phyloP scores from a whole-genome alignment of 2,113 vertebrate genomes.

The Rhinoptilus africanus region DNA sequence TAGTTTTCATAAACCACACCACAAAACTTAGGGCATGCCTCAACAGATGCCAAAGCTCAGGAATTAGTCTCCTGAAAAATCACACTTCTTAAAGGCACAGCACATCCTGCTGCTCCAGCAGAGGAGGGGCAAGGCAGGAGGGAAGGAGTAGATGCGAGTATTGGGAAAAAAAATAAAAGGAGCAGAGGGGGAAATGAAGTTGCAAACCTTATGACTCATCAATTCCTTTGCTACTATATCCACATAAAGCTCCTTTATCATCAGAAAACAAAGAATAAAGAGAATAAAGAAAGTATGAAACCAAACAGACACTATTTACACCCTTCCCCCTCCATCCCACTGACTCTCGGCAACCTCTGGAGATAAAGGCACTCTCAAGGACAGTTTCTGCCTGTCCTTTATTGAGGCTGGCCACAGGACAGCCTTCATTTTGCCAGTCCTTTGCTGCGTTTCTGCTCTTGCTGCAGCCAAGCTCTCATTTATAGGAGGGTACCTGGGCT shows the following conservation, averaged over 20 bases:
- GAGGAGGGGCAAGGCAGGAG: not conserved
- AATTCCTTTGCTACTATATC: not conserved
- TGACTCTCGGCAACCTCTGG: not conserved
- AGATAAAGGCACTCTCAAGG: not conserved
- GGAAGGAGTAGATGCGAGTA: not conserved
- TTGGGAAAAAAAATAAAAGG: not conserved
- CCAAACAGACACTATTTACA: not conserved
- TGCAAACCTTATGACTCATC: not conserved
- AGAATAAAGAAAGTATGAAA: not conserved
- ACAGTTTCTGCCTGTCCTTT: not conserved
- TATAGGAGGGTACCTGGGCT: not conserved
- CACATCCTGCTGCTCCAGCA: not conserved
- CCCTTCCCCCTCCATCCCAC: not conserved
- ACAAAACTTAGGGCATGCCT: constrained; percentile 24
- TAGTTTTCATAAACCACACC: not conserved
- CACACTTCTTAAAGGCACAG: constrained; percentile 38
- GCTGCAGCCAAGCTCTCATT: not conserved
- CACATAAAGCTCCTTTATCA: not conserved
- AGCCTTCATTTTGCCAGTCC: not conserved
- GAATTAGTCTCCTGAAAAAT: not conserved
- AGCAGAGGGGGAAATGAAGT: not conserved
- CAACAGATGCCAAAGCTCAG: constrained; percentile 29
- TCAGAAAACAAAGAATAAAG: not conserved
- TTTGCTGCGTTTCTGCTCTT: not conserved
- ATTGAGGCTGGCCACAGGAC: not conserved